Percentiles rank a stretch among this genome's conserved stretches.
These are phyloP conservation scores for Argyresthia goedartella DNA, from an alignment of 2,888 invertebrate genomes.

Conservation along the genomic window DNA sequence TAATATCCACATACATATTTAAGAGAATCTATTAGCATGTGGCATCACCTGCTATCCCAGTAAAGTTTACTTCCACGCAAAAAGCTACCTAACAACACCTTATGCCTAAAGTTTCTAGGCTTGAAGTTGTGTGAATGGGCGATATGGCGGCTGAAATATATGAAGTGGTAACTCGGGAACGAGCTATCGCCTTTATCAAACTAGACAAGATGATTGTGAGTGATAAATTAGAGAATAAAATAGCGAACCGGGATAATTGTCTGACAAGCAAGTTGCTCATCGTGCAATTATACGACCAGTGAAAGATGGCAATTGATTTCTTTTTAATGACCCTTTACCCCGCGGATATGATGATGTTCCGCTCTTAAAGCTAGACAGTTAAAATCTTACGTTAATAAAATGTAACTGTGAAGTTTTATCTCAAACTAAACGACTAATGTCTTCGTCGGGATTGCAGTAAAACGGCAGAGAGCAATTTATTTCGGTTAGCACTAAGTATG, in stretches of 20 bases:
- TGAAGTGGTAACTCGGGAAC: neutral
- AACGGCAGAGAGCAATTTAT: too few relatives aligned
- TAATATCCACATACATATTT: constrained; percentile 15
- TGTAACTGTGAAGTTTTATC: too few relatives aligned
- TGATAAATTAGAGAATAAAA: constrained; percentile 10
- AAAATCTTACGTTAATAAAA: too few relatives aligned
- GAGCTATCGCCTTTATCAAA: constrained; percentile 23
- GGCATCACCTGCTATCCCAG: constrained; percentile 1
- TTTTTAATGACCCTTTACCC: constrained; percentile 22
- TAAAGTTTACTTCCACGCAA: neutral
- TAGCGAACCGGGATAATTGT: constrained; percentile 27
- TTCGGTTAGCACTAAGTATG: too few relatives aligned
- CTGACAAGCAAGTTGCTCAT: constrained; percentile 18
- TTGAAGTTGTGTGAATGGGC: too few relatives aligned
- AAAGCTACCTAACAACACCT: too few relatives aligned
- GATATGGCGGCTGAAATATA: too few relatives aligned
- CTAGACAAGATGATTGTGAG: constrained; percentile 28
- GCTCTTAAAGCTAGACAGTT: too few relatives aligned
- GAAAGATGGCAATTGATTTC: constrained; percentile 25
- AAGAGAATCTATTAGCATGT: constrained; percentile 15
- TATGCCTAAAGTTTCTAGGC: too few relatives aligned
- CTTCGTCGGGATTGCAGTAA: too few relatives aligned
- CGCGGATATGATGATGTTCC: neutral
- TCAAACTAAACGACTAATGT: too few relatives aligned
- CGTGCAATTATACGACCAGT: constrained; percentile 20